Evolutionary conservation across 2,797 vertebrate species (phyloP), one percentile per base, ranked within the genome.

Genomic region (Sparus aurata): DNA sequence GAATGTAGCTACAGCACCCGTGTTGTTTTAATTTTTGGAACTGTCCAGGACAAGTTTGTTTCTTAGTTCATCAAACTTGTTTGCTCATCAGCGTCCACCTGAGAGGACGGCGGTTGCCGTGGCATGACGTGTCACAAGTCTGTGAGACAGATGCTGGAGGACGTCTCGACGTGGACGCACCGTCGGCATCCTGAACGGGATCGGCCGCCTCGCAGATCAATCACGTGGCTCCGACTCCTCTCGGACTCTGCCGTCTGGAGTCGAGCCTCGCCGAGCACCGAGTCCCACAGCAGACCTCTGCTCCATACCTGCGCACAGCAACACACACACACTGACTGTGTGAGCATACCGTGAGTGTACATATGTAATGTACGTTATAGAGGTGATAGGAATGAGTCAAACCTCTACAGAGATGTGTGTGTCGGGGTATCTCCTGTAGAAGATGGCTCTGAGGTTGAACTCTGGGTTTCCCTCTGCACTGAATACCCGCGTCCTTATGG

Each of bases 371-470:
- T 27, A 27, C 27, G 27, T 50, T 54, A 11, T 18, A 7, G 45
- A 18, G 27, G 0, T 9, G 22, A 10, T 9, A n/a, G 46, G 22
- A 50, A 12, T 0, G 54, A n/a, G 73, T 64, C 87, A 69, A 64
- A 97, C 96, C 96, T 96, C 93, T 7, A 97, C 87, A 41, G 85
- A 85, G 75, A 96, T 94, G 81, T 94, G 85, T 23, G 85, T 59
- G 27, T 86, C 64, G 0, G 94, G 93, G 22, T 87, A 77, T 85
- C 93, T 93, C 72, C 94, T 94, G 86, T 96, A 96, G 89, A 97
- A 97, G 61, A 97, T 92, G 25, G 90, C 76, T 75, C 95, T 93
- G 52, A 94, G 84, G 89, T 96, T 95, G 82, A 97, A 96, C 66
- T 96, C 95, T 0, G 95, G 95, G 86, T 86, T 95, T 63, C 83